These are phyloP conservation scores for Apodemia zela DNA, from an alignment of 2,888 invertebrate genomes.

Conservation along the genomic window DNA sequence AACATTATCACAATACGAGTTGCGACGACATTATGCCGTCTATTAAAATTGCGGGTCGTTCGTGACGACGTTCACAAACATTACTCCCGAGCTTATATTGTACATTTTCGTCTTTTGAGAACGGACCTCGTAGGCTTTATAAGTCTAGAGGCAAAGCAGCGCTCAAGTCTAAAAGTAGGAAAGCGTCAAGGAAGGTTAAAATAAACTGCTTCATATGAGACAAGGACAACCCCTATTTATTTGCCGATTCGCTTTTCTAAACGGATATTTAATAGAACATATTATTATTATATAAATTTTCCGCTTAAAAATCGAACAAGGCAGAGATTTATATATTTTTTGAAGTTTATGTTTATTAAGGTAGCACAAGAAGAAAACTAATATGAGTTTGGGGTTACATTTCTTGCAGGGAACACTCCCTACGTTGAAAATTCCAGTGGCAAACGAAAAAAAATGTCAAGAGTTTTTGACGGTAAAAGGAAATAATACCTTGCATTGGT, in stretches of 20 bases:
- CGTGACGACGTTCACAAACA: constrained; percentile 48
- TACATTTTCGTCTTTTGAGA: constrained; percentile 43
- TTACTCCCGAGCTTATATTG: constrained; percentile 40
- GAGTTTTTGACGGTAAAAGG: too few relatives aligned
- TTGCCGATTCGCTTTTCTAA: background rate
- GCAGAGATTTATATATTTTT: background rate
- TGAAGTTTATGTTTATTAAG: background rate
- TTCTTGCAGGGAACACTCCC: too few relatives aligned
- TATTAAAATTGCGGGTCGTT: constrained; percentile 49
- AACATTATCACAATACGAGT: constrained; percentile 69
- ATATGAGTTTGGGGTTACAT: too few relatives aligned
- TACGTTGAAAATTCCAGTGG: too few relatives aligned
- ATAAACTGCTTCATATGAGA: background rate
- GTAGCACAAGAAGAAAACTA: too few relatives aligned
- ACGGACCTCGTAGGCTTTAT: constrained; percentile 29
- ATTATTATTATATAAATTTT: background rate
- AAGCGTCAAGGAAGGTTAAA: background rate
- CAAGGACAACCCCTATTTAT: background rate
- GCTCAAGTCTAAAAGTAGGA: constrained; percentile 1
- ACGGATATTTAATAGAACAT: background rate
- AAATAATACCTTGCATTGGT: too few relatives aligned
- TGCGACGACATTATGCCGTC: constrained; percentile 59
- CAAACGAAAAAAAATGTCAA: too few relatives aligned
- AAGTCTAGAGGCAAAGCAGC: constrained; percentile 2
- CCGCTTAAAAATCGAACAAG: background rate